Percentiles rank a stretch among this genome's conserved stretches.
Evolutionary conservation across 2,888 invertebrate species (phyloP).

Genomic region (Sinentomon sp.): DNA sequence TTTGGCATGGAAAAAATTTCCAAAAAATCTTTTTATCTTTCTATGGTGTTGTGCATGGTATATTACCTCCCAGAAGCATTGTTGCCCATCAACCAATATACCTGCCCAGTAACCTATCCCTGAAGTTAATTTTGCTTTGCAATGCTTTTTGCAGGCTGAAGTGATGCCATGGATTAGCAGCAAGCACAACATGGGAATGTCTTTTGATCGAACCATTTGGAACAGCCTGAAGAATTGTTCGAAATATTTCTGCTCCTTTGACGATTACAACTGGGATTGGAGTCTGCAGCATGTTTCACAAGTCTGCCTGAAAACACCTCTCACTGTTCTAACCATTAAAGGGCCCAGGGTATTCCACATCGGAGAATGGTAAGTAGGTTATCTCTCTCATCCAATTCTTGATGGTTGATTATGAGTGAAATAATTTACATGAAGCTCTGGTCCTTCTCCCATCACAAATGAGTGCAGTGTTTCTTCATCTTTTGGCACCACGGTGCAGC

Average conservation of each 20-base stretch:
- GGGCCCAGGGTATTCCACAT: conserved; percentile 93
- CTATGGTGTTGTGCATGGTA: too few species aligned
- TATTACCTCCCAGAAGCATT: too few species aligned
- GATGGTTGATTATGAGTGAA: conserved; percentile 2
- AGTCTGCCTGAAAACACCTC: conserved; percentile 35
- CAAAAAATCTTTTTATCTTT: too few species aligned
- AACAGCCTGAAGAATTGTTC: conserved; percentile 47
- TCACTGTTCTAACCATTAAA: conserved; percentile 45
- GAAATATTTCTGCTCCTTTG: conserved; percentile 72
- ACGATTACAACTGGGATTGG: conserved; percentile 99
- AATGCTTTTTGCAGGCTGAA: conserved; percentile 38
- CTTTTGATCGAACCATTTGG: conserved; percentile 72
- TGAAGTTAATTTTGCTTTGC: too few species aligned
- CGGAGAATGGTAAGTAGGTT: conserved; percentile 63
- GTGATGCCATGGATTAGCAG: conserved; percentile 84
- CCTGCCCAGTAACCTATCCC: too few species aligned
- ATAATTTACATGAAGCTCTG: not conserved
- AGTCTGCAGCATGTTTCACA: conserved; percentile 73
- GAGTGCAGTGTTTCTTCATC: too few species aligned
- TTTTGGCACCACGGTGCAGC: too few species aligned
- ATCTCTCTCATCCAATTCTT: conserved; percentile 2
- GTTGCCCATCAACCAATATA: too few species aligned
- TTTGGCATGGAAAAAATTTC: too few species aligned
- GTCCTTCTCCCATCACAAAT: too few species aligned
- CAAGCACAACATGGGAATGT: conserved; percentile 98